phyloP scores from a whole-genome alignment of 2,888 invertebrate species.

The Rhamnusium bicolor region DNA sequence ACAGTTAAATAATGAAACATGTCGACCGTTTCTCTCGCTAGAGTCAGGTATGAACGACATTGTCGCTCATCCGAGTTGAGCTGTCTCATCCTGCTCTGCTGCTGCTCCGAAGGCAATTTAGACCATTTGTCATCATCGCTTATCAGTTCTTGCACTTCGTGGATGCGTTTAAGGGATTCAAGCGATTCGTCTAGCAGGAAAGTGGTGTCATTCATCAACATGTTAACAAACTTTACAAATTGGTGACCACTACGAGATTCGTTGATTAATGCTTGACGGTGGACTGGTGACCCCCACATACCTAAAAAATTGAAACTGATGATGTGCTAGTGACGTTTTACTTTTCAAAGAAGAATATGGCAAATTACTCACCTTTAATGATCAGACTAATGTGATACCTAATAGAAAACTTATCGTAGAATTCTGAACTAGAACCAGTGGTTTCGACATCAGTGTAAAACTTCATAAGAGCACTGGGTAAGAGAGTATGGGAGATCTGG shows the following conservation, averaged over 20 bases:
- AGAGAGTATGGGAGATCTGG: conserved; percentile 84
- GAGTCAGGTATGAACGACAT: conserved; percentile 91
- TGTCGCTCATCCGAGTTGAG: conserved; percentile 89
- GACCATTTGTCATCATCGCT: conserved; percentile 81
- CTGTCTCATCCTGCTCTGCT: conserved; percentile 84
- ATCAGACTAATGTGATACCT: conserved; percentile 98
- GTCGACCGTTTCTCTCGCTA: conserved; percentile 96
- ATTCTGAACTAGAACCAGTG: conserved; percentile 97
- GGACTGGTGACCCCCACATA: conserved; percentile 94
- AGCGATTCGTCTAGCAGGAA: conserved; percentile 96
- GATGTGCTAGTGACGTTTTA: background rate
- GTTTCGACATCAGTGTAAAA: conserved; percentile 99
- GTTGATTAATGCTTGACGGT: conserved; percentile 88
- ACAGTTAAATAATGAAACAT: conserved; percentile 98
- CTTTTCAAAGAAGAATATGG: background rate
- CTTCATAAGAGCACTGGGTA: conserved; percentile 95
- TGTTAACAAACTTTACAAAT: conserved; percentile 97
- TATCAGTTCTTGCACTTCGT: conserved; percentile 90
- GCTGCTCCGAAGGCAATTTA: conserved; percentile 78
- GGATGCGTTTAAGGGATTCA: conserved; percentile 90
- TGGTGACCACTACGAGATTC: conserved; percentile 93
- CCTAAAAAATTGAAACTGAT: conserved; percentile 63
- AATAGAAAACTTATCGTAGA: conserved; percentile 99
- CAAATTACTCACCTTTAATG: conserved; percentile 78
- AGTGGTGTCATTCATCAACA: conserved; percentile 99